Percentiles rank a stretch among this genome's conserved stretches.
Evolutionary conservation across 2,888 invertebrate species (phyloP).

Genomic region (Troides oblongomaculatus): DNA sequence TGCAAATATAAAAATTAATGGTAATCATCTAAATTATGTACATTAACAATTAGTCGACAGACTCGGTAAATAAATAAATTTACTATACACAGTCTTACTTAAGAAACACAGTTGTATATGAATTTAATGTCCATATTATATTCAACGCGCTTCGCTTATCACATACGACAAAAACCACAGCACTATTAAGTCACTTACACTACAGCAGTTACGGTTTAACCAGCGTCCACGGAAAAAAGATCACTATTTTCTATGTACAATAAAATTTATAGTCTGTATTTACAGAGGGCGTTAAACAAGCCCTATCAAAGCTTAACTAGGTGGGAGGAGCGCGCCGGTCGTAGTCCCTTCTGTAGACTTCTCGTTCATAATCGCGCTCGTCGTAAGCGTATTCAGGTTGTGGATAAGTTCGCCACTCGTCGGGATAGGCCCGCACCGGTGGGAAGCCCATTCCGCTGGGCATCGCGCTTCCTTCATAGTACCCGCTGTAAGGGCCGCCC

Average conservation of each 20-base stretch:
- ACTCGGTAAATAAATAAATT: constrained; percentile 75
- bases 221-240: constrained; percentile 59
- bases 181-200: constrained; percentile 77
- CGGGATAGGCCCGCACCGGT: constrained; percentile 64
- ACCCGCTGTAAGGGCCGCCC: constrained; percentile 66
- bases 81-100: constrained; percentile 75
- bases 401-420: constrained; percentile 74
- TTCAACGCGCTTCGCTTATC: constrained; percentile 72
- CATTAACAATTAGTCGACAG: constrained; percentile 68
- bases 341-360: constrained; percentile 82
- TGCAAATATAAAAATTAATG: constrained; percentile 69
- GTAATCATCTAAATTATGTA: constrained; percentile 67
- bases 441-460: constrained; percentile 76
- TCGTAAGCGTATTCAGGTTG: constrained; percentile 76
- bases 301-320: constrained; percentile 40
- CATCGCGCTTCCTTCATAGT: constrained; percentile 70
- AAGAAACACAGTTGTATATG: constrained; percentile 62
- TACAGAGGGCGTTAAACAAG: constrained; percentile 47
- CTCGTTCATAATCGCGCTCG: constrained; percentile 78
- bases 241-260: constrained; percentile 65
- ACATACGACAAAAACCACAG: constrained; percentile 76
- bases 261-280: constrained; percentile 56
- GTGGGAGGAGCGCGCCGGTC: constrained; percentile 83
- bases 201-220: constrained; percentile 58
- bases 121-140: constrained; percentile 52